phyloP scores from a whole-genome alignment of 1,140 invertebrate genomes.

The Saccostrea echinata region DNA sequence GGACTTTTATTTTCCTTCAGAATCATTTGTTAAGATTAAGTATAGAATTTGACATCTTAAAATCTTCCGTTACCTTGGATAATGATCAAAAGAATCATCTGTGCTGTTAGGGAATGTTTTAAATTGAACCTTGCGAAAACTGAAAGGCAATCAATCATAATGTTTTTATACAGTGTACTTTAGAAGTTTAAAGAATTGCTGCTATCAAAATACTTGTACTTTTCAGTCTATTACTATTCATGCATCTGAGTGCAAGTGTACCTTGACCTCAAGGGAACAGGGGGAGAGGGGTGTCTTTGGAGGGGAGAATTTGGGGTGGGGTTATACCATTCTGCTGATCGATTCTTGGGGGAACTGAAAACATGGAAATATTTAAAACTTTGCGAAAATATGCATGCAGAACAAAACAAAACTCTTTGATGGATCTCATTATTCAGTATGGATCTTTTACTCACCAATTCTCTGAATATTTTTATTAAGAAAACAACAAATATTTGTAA shows the following conservation, averaged over 20 bases:
- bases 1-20: neutral
- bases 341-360: conserved; percentile 12
- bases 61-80: conserved; percentile 1
- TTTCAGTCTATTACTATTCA: neutral
- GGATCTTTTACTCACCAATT: neutral
- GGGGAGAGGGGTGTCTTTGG: conserved; percentile 23
- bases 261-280: neutral
- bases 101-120: neutral
- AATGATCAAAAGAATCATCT: neutral
- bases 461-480: neutral
- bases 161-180: neutral
- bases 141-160: neutral
- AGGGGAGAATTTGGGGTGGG: conserved; percentile 8
- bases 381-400: neutral
- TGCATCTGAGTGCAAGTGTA: neutral
- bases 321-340: conserved; percentile 6
- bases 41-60: neutral
- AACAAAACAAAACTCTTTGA: neutral
- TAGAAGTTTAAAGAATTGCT: neutral
- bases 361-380: neutral
- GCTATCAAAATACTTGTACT: neutral
- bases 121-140: conserved; percentile 26
- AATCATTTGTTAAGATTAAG: neutral
- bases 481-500: neutral
- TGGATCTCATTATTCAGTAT: neutral